Base-by-base conservation (phyloP, 2,888 invertebrate species). In the Acrobasis repandana region DNA sequence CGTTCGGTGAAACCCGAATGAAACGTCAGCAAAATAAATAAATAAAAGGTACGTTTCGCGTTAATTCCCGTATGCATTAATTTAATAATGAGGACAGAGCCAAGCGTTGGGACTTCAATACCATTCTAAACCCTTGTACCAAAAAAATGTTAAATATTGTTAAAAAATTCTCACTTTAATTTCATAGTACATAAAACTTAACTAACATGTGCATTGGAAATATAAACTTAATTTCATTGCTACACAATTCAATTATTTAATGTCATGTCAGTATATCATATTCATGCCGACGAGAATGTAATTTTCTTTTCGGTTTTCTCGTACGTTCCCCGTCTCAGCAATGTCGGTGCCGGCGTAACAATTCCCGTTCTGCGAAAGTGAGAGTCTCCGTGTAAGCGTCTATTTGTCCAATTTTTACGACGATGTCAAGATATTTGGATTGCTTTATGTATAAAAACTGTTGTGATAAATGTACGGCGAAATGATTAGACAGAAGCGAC, bases 401-500 rank as follows among this genome's bases (percentile, higher is more conserved):
- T 64, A 64, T 68, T 68, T 67, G 61, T 58, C 60, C 59, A 65
- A 62, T 57, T 67, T 62, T 58, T 56, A 58, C 62, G 64, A 63
- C 63, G 60, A 59, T 60, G 64, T 63, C 63, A 65, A 64, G 66
- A 65, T 66, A 64, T 63, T 69, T 65, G 64, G 64, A 73, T 69
- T 71, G 62, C 63, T 68, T 62, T 67, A 64, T 67, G 70, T 65
- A 72, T 68, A 77, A 79, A 79, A 78, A 76, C 68, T 70, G 74
- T 77, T 73, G 76, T 82, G 83, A 85, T 75, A 82, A 84, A 84
- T 83, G 83, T 84, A 71, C 74, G 77, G 70, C 65, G 73, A 73
- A 79, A 84, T 85, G 83, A 86, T 85, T 84, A 80, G 81, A 85
- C 79, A 77, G 79, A 80, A 73, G 72, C 72, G 85, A 86, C 86